A percentile compares a stretch with the other conserved stretches of the same genome.
phyloP scores from a whole-genome alignment of 2,888 invertebrate species.

The Sicus ferrugineus region DNA sequence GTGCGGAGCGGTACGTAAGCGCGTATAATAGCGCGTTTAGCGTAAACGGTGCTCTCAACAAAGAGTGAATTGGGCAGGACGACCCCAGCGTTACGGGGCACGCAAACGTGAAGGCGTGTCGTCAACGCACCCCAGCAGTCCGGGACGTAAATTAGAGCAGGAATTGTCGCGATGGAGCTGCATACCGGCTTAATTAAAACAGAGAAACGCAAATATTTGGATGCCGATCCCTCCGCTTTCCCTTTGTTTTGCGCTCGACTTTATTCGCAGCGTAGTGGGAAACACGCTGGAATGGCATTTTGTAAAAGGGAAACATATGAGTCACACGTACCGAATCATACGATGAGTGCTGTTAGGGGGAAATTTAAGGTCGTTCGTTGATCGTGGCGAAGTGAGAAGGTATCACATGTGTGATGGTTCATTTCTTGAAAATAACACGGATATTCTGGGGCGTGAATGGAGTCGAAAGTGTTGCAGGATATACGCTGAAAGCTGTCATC shows the following conservation, averaged over 20 bases:
- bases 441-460: too few relatives aligned
- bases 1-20: not conserved
- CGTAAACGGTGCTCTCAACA: not conserved
- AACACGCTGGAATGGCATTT: not conserved
- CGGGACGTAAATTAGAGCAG: not conserved
- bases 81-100: too few relatives aligned
- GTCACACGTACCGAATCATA: not conserved
- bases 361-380: not conserved
- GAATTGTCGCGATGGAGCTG: not conserved
- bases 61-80: not conserved
- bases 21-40: not conserved
- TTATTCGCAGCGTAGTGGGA: not conserved
- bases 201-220: not conserved
- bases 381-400: not conserved
- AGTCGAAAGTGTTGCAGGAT: too few relatives aligned
- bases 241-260: not conserved
- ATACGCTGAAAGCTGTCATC: too few relatives aligned
- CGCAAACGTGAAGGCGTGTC: not conserved
- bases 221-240: not conserved
- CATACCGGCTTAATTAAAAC: constrained; percentile 9
- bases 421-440: too few relatives aligned
- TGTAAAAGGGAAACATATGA: too few relatives aligned
- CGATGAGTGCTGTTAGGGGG: not conserved
- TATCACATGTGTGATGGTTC: not conserved
- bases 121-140: not conserved